Evolutionary conservation across 2,888 invertebrate genomes (phyloP).

Genomic region (Trissonchulus latispiculum): DNA sequence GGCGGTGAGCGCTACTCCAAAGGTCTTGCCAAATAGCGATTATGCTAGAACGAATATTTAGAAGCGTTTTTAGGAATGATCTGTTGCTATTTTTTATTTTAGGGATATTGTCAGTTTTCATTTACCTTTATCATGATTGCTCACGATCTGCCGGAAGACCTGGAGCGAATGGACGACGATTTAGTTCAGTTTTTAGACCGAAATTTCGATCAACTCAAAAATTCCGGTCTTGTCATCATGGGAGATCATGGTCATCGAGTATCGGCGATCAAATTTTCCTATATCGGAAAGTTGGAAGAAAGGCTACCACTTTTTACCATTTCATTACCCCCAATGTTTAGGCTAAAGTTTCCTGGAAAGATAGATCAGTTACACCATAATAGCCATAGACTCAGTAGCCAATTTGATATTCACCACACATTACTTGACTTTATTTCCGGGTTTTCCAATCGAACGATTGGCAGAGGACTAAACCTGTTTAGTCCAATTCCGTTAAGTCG

Average conservation of each 20-base stretch:
- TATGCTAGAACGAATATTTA: too few species aligned
- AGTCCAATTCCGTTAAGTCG: too few species aligned
- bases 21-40: too few species aligned
- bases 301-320: constrained; percentile 69
- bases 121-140: constrained; percentile 75
- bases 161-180: constrained; percentile 60
- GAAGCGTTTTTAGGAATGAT: too few species aligned
- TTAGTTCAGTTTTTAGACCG: constrained; percentile 32
- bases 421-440: background rate
- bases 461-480: too few species aligned
- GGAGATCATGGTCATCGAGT: constrained; percentile 47
- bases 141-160: constrained; percentile 71
- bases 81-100: too few species aligned
- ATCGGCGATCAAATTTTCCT: constrained; percentile 41
- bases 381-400: background rate
- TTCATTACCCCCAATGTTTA: background rate
- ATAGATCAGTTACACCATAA: background rate
- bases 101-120: constrained; percentile 64
- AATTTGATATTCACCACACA: constrained; percentile 7
- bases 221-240: constrained; percentile 32
- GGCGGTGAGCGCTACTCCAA: too few species aligned
- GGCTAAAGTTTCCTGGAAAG: background rate
- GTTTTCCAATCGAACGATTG: too few species aligned
- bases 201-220: constrained; percentile 15
- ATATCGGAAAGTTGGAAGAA: constrained; percentile 65